Percentiles rank a stretch among this genome's conserved stretches.
These are phyloP conservation scores for Siniperca undulata DNA, from an alignment of 2,797 vertebrate species.

Conservation along the genomic window DNA sequence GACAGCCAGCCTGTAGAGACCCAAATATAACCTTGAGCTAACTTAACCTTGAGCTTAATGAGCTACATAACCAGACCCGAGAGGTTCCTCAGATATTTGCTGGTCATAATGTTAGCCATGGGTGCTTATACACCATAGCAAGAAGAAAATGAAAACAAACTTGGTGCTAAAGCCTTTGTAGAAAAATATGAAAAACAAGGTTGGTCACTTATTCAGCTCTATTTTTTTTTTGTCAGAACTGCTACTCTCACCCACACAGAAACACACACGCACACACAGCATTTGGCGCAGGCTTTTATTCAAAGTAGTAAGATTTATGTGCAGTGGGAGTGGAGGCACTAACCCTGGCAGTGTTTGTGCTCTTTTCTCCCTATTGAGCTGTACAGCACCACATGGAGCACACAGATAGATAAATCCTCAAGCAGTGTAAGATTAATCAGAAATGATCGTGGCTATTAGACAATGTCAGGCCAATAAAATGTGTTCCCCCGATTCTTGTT, in stretches of 20 bases:
- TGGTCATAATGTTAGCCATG: slow-evolving; percentile 42
- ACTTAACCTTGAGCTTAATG: slow-evolving; percentile 77
- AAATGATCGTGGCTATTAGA: slow-evolving; percentile 67
- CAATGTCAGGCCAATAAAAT: slow-evolving; percentile 68
- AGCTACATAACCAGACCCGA: slow-evolving; percentile 69
- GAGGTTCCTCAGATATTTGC: slow-evolving; percentile 65
- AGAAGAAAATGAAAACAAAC: slow-evolving; percentile 38
- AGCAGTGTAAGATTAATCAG: slow-evolving; percentile 65
- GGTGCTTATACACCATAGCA: slow-evolving; percentile 29
- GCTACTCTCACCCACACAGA: slow-evolving; percentile 48
- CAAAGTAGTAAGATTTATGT: slow-evolving; percentile 69
- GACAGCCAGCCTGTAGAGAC: slow-evolving; percentile 64
- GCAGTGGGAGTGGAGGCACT: slow-evolving; percentile 63
- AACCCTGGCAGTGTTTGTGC: slow-evolving; percentile 60
- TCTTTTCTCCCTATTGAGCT: slow-evolving; percentile 60
- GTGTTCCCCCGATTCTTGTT: slow-evolving; percentile 54
- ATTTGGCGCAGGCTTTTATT: slow-evolving; percentile 68
- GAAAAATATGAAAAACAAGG: slow-evolving; percentile 39
- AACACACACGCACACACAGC: slow-evolving; percentile 28
- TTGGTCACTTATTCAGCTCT: slow-evolving; percentile 64
- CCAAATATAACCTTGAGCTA: slow-evolving; percentile 76
- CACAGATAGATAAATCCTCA: slow-evolving; percentile 70
- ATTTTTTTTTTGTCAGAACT: slow-evolving; percentile 59
- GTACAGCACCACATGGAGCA: slow-evolving; percentile 62
- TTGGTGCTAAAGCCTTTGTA: slow-evolving; percentile 23